Conservation (phyloP, 1,140 invertebrate genomes). For the Aphis craccivora region DNA sequence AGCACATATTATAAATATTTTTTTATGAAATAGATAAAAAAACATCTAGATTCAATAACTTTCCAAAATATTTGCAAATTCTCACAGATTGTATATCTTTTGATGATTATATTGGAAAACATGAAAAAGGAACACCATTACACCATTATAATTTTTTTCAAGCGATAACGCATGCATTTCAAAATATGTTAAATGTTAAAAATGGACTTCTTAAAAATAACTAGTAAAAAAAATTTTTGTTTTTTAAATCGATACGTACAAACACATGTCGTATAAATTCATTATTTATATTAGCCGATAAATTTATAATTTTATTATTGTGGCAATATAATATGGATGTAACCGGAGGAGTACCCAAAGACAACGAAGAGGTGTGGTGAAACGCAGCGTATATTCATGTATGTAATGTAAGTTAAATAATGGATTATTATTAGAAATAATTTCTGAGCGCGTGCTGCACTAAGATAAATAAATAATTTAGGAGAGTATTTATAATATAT, state of each 20-base stretch:
- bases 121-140: neutral
- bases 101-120: neutral
- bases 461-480: conserved; percentile 29
- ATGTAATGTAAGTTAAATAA: neutral
- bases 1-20: neutral
- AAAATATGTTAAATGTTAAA: neutral
- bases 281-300: neutral
- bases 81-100: neutral
- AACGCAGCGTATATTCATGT: neutral
- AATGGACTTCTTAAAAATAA: neutral
- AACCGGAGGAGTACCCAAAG: neutral
- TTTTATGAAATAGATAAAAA: neutral
- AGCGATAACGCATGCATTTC: neutral
- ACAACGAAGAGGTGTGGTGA: neutral
- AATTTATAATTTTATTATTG: neutral
- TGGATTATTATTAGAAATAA: conserved; percentile 10
- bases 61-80: neutral
- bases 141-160: neutral
- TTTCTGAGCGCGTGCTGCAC: neutral
- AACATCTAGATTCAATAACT: neutral
- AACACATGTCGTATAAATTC: neutral
- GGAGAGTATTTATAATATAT: neutral
- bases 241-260: neutral
- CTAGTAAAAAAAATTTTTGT: neutral
- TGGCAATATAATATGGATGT: neutral